phyloP scores from a whole-genome alignment of 92 coral and sea anemone genomes.

The Porites rus region DNA sequence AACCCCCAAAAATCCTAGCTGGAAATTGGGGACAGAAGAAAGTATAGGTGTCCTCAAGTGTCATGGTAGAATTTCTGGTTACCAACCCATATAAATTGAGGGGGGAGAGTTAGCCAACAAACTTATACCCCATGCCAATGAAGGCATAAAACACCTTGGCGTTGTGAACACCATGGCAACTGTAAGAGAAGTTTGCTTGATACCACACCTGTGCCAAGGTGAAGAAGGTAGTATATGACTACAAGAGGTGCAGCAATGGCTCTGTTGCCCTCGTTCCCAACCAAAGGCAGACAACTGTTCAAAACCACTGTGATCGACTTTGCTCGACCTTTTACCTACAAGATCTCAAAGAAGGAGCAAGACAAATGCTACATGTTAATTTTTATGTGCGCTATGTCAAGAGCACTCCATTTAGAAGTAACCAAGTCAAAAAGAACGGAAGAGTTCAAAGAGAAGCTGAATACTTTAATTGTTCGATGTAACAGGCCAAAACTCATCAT shows the following conservation, averaged over 20 bases:
- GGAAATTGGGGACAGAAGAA: conserved; percentile 30
- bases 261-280: neutral
- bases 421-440: conserved; percentile 77
- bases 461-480: conserved; percentile 38
- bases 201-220: conserved; percentile 52
- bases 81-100: conserved; percentile 61
- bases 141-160: conserved; percentile 50
- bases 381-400: no score
- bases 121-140: conserved; percentile 61
- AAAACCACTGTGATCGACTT: conserved; percentile 34
- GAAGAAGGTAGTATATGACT: conserved; percentile 43
- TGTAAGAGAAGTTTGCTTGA: conserved; percentile 63
- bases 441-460: conserved; percentile 61
- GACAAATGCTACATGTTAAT: no score
- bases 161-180: conserved; percentile 65
- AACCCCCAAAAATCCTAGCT: conserved; percentile 34
- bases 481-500: conserved; percentile 58
- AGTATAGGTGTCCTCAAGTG: conserved; percentile 39
- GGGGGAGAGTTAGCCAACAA: conserved; percentile 69
- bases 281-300: conserved; percentile 36
- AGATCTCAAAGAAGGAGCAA: conserved; percentile 20
- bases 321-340: conserved; percentile 45
- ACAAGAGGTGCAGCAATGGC: conserved; percentile 12
- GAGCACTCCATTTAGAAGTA: conserved; percentile 55
- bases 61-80: conserved; percentile 48